phyloP scores from a whole-genome alignment of 2,797 vertebrate genomes.

The Xenentodon cancila region DNA sequence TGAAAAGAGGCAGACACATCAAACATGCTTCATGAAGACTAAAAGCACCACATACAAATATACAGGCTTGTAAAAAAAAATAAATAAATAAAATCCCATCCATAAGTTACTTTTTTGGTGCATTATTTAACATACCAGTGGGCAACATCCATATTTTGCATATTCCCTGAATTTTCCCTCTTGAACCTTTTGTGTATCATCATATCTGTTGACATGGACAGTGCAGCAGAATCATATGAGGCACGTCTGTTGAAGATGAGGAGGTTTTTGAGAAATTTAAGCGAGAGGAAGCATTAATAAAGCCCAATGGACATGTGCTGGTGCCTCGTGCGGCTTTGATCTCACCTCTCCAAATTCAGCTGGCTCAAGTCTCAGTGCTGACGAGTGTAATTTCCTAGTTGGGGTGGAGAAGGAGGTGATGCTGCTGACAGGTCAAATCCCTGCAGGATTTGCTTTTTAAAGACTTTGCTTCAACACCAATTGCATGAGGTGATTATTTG shows the following conservation, averaged over 20 bases:
- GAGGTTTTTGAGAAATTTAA: constrained; percentile 37
- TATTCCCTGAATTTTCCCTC: not conserved
- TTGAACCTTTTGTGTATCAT: constrained; percentile 20
- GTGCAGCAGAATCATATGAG: constrained; percentile 19
- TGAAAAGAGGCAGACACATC: too few relatives aligned
- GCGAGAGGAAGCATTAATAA: constrained; percentile 53
- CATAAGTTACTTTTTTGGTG: not conserved
- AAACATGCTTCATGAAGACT: too few relatives aligned
- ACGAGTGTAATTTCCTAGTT: constrained; percentile 56
- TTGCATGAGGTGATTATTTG: constrained; percentile 34
- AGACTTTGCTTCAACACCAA: constrained; percentile 28
- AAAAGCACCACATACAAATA: too few relatives aligned
- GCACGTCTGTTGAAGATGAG: constrained; percentile 56
- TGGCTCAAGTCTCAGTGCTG: constrained; percentile 59
- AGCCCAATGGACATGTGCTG: constrained; percentile 44
- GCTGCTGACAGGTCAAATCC: constrained; percentile 49
- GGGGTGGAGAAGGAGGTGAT: constrained; percentile 39
- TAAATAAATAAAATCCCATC: not conserved
- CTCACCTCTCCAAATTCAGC: constrained; percentile 45
- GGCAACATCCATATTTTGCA: not conserved
- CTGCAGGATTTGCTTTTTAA: constrained; percentile 25
- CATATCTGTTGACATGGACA: constrained; percentile 18
- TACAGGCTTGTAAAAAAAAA: too few relatives aligned
- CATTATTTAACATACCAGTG: constrained; percentile 9
- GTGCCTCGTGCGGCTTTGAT: constrained; percentile 61